Base-by-base conservation (phyloP, 1,140 invertebrate genomes). In the Globodera ellingtonae region DNA sequence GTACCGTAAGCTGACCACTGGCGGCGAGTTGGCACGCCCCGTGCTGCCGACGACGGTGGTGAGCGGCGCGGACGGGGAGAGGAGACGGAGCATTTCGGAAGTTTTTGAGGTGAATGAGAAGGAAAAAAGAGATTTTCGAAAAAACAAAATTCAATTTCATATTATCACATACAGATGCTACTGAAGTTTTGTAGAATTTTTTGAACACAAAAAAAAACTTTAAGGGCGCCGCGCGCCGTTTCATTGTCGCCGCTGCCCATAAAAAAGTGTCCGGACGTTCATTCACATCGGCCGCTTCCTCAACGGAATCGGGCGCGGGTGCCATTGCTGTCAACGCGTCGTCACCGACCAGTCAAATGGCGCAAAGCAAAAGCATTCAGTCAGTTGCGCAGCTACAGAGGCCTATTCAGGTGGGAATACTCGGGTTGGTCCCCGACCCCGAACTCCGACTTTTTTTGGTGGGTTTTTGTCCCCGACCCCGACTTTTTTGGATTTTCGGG, bases 51-150 rank as follows among this genome's bases (percentile, higher is more conserved):
- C 47, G 9, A 66, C 21, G 24, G 65, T 48, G 59, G 44, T 46
- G 48, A 50, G 46, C 47, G 46, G 47, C 4, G 35, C 6, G 62
- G 50, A 65, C 70, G 50, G 50, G 13, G 72, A 70, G 15, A 59
- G 80, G 44, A 62, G 80, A 50, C 76, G 79, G 47, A 81, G 80
- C 52, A 81, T 81, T 79, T 76, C 80, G 15, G 80, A 81, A 74
- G 80, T 81, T 35, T 74, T 81, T 59, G 80, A 81, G 80, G 80
- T 81, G 47, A 70, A 77, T 81, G 47, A 70, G 48, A 52, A 13
- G n/a, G 0, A 3, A 7, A 21, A 67, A 67, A 67, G 8, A 10
- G 66, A 67, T 67, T 35, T 35, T n/a, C n/a, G n/a, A n/a, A n/a
- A n/a, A 35, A 35, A 2, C 1, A 35, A 35, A 35, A 35, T 35